Evolutionary conservation across 2,113 vertebrate species (phyloP).

Genomic region (Paralichthys olivaceus): DNA sequence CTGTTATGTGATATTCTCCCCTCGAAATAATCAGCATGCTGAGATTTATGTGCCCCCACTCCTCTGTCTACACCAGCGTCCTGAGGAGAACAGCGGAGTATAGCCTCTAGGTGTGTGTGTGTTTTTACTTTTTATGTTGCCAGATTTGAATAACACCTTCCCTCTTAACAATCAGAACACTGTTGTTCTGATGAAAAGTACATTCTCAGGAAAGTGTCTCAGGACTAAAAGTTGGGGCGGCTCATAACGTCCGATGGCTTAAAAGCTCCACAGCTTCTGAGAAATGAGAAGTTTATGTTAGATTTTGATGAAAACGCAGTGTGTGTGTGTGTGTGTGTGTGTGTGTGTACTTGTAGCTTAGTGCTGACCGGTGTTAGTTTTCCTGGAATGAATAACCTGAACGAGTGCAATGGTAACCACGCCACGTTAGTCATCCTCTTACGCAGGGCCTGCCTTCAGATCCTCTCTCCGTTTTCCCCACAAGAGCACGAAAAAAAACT

Average conservation of each 20-base stretch:
- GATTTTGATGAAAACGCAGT: constrained; percentile 26
- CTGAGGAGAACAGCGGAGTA: constrained; percentile 39
- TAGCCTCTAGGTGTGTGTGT: constrained; percentile 40
- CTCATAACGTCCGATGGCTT: constrained; percentile 28
- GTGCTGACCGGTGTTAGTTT: constrained; percentile 73
- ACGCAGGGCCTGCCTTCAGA: constrained; percentile 57
- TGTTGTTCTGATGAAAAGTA: constrained; percentile 44
- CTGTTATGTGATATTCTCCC: constrained; percentile 79
- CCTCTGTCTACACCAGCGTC: constrained; percentile 53
- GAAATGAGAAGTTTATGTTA: constrained; percentile 55
- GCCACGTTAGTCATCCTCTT: constrained; percentile 71
- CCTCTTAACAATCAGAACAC: constrained; percentile 22
- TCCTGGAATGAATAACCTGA: constrained; percentile 80
- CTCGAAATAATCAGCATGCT: constrained; percentile 77
- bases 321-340: constrained; percentile 30
- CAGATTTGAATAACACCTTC: constrained; percentile 21
- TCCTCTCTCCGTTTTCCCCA: constrained; percentile 8
- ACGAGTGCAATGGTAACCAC: constrained; percentile 59
- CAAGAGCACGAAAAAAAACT: constrained; percentile 43
- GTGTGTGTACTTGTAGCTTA: constrained; percentile 38
- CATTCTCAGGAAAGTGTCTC: constrained; percentile 42
- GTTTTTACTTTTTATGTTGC: constrained; percentile 31
- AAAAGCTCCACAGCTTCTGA: constrained; percentile 39
- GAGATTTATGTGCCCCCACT: constrained; percentile 67
- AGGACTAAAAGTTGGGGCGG: constrained; percentile 26